phyloP scores from a whole-genome alignment of 2,888 invertebrate genomes.

The Dryomyza anilis region DNA sequence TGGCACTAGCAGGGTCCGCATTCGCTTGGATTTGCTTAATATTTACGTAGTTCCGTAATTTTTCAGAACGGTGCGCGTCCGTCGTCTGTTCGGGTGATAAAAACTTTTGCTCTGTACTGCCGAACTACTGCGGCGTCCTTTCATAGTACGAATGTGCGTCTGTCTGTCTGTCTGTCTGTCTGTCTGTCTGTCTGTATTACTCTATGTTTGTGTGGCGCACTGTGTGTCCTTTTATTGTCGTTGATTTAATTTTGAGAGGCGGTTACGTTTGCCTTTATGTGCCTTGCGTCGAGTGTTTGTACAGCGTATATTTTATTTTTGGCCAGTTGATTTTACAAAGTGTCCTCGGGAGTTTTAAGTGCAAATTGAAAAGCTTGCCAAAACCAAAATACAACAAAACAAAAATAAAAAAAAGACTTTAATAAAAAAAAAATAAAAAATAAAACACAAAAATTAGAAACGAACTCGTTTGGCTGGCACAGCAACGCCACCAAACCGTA shows the following conservation, averaged over 20 bases:
- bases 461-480: background rate
- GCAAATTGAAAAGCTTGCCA: slow-evolving; percentile 28
- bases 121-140: slow-evolving; percentile 20
- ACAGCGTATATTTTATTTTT: background rate
- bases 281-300: background rate
- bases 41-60: background rate
- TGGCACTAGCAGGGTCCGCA: no score
- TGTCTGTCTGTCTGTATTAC: no score
- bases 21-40: no score
- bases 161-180: slow-evolving; percentile 32
- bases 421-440: background rate
- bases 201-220: no score
- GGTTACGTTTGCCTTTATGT: no score
- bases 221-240: no score
- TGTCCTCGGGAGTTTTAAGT: background rate
- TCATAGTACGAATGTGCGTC: slow-evolving; percentile 24
- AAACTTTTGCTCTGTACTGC: slow-evolving; percentile 29
- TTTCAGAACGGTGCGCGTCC: background rate
- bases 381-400: slow-evolving; percentile 11
- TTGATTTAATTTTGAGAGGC: slow-evolving; percentile 56
- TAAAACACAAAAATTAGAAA: background rate
- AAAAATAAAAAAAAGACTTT: background rate
- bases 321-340: background rate
- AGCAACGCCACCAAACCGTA: no score
- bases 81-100: slow-evolving; percentile 15